Evolutionary conservation across 2,888 invertebrate species (phyloP).

Genomic region (Opisthograptis luteolata): DNA sequence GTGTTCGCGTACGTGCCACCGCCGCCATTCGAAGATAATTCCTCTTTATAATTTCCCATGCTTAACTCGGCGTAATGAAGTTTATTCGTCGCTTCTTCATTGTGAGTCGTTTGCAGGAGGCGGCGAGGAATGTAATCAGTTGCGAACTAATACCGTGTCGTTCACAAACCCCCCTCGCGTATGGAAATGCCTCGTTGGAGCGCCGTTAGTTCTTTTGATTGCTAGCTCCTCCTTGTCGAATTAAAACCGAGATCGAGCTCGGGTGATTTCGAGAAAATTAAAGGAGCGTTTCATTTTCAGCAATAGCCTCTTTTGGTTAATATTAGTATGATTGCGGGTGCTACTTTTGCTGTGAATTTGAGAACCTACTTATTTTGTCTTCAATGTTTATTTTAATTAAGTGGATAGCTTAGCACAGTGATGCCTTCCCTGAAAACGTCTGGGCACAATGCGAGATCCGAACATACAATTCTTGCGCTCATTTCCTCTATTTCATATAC

Average conservation of each 20-base stretch:
- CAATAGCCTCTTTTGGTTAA: conserved; percentile 69
- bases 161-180: conserved; percentile 75
- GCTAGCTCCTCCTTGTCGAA: conserved; percentile 77
- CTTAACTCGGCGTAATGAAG: conserved; percentile 81
- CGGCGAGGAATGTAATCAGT: conserved; percentile 81
- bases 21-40: conserved; percentile 77
- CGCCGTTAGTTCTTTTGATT: conserved; percentile 82
- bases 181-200: conserved; percentile 80
- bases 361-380: conserved; percentile 62
- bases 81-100: conserved; percentile 82
- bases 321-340: conserved; percentile 75
- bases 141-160: conserved; percentile 81
- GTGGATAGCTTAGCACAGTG: conserved; percentile 40
- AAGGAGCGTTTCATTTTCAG: conserved; percentile 76
- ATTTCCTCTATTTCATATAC: background rate
- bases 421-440: conserved; percentile 7
- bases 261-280: conserved; percentile 77
- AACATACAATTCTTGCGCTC: background rate
- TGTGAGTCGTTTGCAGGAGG: conserved; percentile 75
- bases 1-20: conserved; percentile 70
- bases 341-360: conserved; percentile 53
- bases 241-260: conserved; percentile 76
- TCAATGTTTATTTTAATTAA: conserved; percentile 69
- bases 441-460: conserved; percentile 4
- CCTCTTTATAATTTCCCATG: conserved; percentile 82